Percentiles rank a stretch among this genome's conserved stretches.
phyloP scores from a whole-genome alignment of 92 coral and sea anemone species.

The Actinernus sp. region DNA sequence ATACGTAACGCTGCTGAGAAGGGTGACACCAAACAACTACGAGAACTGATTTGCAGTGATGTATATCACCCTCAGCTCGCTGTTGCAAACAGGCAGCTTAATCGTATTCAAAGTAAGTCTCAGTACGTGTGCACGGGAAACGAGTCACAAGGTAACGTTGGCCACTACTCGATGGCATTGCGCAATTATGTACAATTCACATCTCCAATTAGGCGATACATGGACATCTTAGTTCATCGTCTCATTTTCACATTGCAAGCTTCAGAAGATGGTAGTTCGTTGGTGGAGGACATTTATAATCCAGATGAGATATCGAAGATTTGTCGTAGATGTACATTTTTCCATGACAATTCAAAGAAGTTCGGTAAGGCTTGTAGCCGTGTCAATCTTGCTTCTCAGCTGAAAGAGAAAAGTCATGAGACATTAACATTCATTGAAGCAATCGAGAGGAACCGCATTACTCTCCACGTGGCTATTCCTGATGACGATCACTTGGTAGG shows the following conservation, averaged over 20 bases:
- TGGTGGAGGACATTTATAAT: conserved; percentile 1
- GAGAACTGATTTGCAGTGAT: conserved; percentile 63
- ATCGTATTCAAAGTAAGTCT: conserved; percentile 64
- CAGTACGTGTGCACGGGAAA: conserved; percentile 76
- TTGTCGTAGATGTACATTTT: conserved; percentile 82
- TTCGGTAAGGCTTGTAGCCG: conserved; percentile 72
- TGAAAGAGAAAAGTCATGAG: conserved; percentile 59
- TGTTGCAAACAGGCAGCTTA: conserved; percentile 58
- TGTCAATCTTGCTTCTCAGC: conserved; percentile 51
- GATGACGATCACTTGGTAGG: conserved; percentile 59
- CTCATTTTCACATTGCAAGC: conserved; percentile 25
- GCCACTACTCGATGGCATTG: conserved; percentile 61
- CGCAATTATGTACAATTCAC: conserved; percentile 83
- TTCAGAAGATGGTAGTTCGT: neutral
- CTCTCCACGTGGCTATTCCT: conserved; percentile 35
- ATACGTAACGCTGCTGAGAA: conserved; percentile 39
- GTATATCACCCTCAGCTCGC: conserved; percentile 80
- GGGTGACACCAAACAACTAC: conserved; percentile 30
- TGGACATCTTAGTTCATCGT: conserved; percentile 91
- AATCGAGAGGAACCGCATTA: conserved; percentile 36
- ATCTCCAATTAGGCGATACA: conserved; percentile 95
- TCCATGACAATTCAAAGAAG: conserved; percentile 49
- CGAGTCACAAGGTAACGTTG: conserved; percentile 5
- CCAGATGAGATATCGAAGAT: conserved; percentile 67
- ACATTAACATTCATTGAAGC: conserved; percentile 61